phyloP scores from a whole-genome alignment of 92 coral and sea anemone genomes.

The Galaxea fascicularis region DNA sequence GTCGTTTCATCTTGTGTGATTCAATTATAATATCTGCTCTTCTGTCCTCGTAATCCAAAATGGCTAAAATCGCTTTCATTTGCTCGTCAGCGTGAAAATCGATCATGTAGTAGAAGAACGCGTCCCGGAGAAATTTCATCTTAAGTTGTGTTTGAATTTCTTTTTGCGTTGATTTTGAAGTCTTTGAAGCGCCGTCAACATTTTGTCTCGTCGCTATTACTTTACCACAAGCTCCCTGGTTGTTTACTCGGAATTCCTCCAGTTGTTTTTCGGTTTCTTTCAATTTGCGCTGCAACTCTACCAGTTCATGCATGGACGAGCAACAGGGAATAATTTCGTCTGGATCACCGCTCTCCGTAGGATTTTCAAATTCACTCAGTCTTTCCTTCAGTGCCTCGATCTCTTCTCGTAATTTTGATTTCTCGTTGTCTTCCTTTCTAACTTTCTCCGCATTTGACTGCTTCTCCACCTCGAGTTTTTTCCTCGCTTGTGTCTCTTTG shows the following conservation, averaged over 20 bases:
- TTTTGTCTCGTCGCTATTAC: constrained; percentile 30
- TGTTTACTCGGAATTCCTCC: constrained; percentile 76
- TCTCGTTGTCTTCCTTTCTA: constrained; percentile 65
- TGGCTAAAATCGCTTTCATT: constrained; percentile 95
- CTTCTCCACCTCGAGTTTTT: constrained; percentile 58
- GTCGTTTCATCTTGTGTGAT: constrained; percentile 86
- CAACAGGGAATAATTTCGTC: constrained; percentile 94
- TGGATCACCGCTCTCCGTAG: constrained; percentile 61
- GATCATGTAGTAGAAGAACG: constrained; percentile 97
- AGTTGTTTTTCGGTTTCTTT: constrained; percentile 77
- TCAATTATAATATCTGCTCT: constrained; percentile 89
- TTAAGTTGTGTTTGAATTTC: constrained; percentile 88
- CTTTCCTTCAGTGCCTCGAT: constrained; percentile 71
- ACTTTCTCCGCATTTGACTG: constrained; percentile 57
- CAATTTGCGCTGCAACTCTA: constrained; percentile 79
- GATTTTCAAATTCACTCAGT: constrained; percentile 56
- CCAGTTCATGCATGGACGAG: constrained; percentile 92
- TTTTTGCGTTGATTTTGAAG: constrained; percentile 58
- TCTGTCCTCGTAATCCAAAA: constrained; percentile 93
- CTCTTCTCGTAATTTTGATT: constrained; percentile 67
- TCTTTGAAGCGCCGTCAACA: constrained; percentile 38
- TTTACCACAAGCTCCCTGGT: constrained; percentile 44
- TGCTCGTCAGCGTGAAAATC: constrained; percentile 99
- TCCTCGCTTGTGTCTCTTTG: constrained; percentile 83
- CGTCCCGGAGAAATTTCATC: constrained; percentile 94